Evolutionary conservation across 2,113 vertebrate species (phyloP).

Genomic region (Cyphomyrus plagiostoma): DNA sequence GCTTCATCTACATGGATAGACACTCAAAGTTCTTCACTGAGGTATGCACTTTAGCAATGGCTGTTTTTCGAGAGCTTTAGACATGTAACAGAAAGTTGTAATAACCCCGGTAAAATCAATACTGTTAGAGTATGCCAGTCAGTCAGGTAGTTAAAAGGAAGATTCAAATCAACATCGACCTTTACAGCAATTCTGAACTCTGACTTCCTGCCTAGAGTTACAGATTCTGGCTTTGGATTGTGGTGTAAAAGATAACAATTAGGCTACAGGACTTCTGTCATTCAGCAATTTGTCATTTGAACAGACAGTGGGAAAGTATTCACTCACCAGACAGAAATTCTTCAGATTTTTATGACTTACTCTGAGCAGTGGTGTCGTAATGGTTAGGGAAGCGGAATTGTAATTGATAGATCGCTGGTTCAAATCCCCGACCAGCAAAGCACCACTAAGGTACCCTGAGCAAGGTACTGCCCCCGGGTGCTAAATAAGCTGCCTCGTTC

Average conservation of each 20-base stretch:
- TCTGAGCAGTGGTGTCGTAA: too few species aligned
- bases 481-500: too few species aligned
- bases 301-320: background rate
- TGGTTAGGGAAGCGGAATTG: too few species aligned
- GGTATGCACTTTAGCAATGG: background rate
- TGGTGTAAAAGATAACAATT: background rate
- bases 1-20: background rate
- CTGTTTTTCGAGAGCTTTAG: background rate
- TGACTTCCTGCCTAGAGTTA: background rate
- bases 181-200: background rate
- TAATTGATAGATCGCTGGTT: too few species aligned
- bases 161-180: background rate
- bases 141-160: background rate
- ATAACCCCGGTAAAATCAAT: background rate
- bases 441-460: too few species aligned
- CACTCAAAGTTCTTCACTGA: background rate
- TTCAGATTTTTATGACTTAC: background rate
- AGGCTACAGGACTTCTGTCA: background rate
- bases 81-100: background rate
- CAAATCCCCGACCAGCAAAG: too few species aligned
- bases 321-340: background rate
- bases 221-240: background rate
- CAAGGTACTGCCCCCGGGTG: too few species aligned
- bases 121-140: background rate
- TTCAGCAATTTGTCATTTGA: background rate